phyloP scores from a whole-genome alignment of 2,113 vertebrate species.

The Chelonoidis abingdonii region DNA sequence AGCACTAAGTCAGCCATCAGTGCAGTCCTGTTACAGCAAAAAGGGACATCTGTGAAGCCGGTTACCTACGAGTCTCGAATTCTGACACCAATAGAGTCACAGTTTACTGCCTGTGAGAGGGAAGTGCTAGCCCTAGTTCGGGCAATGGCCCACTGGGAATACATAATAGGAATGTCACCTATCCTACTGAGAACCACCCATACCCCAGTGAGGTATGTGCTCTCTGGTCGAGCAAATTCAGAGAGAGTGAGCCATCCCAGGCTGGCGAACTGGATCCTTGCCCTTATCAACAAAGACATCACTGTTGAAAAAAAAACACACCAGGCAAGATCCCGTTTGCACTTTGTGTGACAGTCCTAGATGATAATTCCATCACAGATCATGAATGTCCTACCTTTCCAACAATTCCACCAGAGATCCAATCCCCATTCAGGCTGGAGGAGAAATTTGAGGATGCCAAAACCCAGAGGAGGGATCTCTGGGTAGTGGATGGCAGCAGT shows the following conservation, averaged over 20 bases:
- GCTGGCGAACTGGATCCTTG: neutral
- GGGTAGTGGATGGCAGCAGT: neutral
- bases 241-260: neutral
- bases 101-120: neutral
- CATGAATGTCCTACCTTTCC: neutral
- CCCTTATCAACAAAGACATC: neutral
- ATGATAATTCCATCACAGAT: no score
- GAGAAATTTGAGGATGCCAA: no score
- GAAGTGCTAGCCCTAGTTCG: neutral
- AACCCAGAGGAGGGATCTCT: no score
- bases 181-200: neutral
- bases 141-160: neutral
- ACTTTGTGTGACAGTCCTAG: no score
- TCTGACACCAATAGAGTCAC: neutral
- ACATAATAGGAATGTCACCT: neutral
- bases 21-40: neutral
- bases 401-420: neutral
- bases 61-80: neutral
- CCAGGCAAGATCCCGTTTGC: no score
- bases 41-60: neutral
- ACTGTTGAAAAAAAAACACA: no score
- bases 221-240: neutral
- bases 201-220: neutral
- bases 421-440: neutral
- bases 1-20: neutral